Conservation (phyloP, 1,140 invertebrate genomes). For the Probaryconus sp. region DNA sequence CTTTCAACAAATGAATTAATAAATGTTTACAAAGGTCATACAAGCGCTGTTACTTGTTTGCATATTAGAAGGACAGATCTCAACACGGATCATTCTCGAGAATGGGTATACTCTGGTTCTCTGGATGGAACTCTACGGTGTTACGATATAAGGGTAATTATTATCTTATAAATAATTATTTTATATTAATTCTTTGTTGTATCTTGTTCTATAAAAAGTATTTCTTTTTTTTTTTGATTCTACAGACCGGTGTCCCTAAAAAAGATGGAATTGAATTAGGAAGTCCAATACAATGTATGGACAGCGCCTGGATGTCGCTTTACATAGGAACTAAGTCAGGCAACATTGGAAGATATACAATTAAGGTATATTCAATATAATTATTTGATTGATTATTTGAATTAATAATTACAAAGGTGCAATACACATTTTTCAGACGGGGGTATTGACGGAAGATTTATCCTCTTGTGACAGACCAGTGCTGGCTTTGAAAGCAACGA, state of each 20-base stretch:
- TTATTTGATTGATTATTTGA: constrained; percentile 7
- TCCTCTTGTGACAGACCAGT: constrained; percentile 82
- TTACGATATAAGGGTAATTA: constrained; percentile 80
- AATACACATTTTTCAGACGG: constrained; percentile 74
- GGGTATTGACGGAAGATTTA: constrained; percentile 78
- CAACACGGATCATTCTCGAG: constrained; percentile 72
- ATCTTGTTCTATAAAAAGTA: constrained; percentile 1
- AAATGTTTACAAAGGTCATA: constrained; percentile 77
- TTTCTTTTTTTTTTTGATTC: constrained; percentile 39
- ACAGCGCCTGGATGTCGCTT: constrained; percentile 80
- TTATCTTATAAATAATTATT: constrained; percentile 1
- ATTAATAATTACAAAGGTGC: too few species aligned
- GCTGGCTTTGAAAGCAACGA: constrained; percentile 82
- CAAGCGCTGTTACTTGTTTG: constrained; percentile 80
- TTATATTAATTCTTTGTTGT: neutral
- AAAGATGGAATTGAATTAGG: constrained; percentile 77
- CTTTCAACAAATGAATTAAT: constrained; percentile 71
- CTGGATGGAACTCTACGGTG: constrained; percentile 81
- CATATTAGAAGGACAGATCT: constrained; percentile 68
- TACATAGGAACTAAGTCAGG: constrained; percentile 82
- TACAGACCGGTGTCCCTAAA: constrained; percentile 78
- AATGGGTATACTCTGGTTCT: constrained; percentile 81
- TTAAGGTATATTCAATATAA: constrained; percentile 76
- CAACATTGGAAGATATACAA: constrained; percentile 80
- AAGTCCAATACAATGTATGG: constrained; percentile 82